These are phyloP conservation scores for Drymonia ruficornis DNA, from an alignment of 2,888 invertebrate species.

Conservation along the genomic window DNA sequence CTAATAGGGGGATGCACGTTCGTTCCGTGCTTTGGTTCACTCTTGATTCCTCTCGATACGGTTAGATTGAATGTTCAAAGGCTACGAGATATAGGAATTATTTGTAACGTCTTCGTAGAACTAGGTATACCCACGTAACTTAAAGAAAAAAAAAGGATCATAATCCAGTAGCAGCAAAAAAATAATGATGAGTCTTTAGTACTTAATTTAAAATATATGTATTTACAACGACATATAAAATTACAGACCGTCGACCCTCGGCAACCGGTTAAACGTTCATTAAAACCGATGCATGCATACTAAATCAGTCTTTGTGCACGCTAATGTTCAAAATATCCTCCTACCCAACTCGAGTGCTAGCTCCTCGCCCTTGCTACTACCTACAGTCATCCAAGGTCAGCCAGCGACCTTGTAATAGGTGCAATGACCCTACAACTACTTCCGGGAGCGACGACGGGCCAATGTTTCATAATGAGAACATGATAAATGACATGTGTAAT, in stretches of 20 bases:
- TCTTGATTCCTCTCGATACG: neutral
- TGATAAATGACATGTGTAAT: slow-evolving; percentile 21
- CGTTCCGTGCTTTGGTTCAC: slow-evolving; percentile 10
- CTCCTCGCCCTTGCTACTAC: slow-evolving; percentile 52
- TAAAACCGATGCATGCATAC: slow-evolving; percentile 4
- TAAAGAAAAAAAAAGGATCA: too few relatives aligned
- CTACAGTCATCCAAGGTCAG: slow-evolving; percentile 43
- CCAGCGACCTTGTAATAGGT: slow-evolving; percentile 44
- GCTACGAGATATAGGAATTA: too few relatives aligned
- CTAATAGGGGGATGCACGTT: slow-evolving; percentile 14
- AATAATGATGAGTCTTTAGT: too few relatives aligned
- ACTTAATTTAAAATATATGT: neutral
- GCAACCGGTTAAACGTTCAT: slow-evolving; percentile 1
- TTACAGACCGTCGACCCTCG: neutral
- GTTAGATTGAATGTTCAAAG: too few relatives aligned
- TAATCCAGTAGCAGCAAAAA: too few relatives aligned
- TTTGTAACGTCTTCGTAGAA: too few relatives aligned
- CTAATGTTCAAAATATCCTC: slow-evolving; percentile 19
- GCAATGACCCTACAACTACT: slow-evolving; percentile 51
- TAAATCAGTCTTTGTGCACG: slow-evolving; percentile 10
- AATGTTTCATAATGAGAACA: slow-evolving; percentile 30
- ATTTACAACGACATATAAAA: neutral
- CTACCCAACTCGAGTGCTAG: slow-evolving; percentile 21
- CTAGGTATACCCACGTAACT: too few relatives aligned
- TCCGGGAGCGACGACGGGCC: slow-evolving; percentile 44